A percentile compares a stretch with the other conserved stretches of the same genome.
These are phyloP conservation scores for Propithecus perrieri DNA, from an alignment of 2,797 vertebrate species.

Conservation along the genomic window DNA sequence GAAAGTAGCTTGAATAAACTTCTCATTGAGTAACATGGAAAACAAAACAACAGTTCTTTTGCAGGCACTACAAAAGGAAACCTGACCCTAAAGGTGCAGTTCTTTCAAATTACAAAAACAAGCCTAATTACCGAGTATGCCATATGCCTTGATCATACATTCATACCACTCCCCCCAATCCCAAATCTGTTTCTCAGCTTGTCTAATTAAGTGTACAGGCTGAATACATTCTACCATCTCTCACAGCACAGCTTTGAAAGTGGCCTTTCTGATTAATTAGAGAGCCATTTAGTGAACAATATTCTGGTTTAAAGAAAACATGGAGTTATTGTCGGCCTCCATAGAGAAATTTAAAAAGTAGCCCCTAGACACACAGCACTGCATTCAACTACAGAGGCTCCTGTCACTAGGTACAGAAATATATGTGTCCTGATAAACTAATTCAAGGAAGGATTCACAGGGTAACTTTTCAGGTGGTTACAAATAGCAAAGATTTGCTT, in stretches of 20 bases:
- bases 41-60: neutral
- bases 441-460: neutral
- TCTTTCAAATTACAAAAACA: neutral
- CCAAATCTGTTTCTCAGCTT: neutral
- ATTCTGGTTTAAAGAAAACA: neutral
- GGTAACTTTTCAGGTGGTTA: neutral
- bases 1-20: neutral
- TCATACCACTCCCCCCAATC: neutral
- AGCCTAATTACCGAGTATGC: neutral
- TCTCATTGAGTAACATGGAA: neutral
- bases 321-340: neutral
- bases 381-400: neutral
- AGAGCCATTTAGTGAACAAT: neutral
- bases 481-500: neutral
- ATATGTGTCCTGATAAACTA: neutral
- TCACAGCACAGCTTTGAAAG: neutral
- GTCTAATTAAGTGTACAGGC: neutral
- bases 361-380: neutral
- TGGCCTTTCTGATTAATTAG: neutral
- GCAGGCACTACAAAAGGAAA: neutral
- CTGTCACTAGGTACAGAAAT: neutral
- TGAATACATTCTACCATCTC: neutral
- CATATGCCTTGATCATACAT: neutral
- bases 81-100: neutral
- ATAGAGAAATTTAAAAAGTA: neutral